Percentiles rank a stretch among this genome's conserved stretches.
phyloP scores from a whole-genome alignment of 2,888 invertebrate genomes.

The Drosophila mulleri region DNA sequence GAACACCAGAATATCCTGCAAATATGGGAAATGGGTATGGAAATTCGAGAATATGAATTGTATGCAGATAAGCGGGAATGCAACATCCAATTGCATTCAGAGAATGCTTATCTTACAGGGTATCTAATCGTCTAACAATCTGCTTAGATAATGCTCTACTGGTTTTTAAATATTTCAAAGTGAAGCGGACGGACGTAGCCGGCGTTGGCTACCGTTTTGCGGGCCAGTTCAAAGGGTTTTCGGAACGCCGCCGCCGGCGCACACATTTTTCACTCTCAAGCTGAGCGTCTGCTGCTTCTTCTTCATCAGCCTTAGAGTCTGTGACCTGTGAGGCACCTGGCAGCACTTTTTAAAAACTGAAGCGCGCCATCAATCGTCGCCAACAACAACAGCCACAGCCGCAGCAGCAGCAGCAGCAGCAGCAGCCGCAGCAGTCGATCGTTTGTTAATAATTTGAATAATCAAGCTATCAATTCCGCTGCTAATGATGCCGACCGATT shows the following conservation, averaged over 20 bases:
- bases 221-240: slow-evolving; percentile 76
- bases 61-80: too few relatives aligned
- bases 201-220: slow-evolving; percentile 75
- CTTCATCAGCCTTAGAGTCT: slow-evolving; percentile 25
- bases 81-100: not conserved
- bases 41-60: not conserved
- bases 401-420: slow-evolving; percentile 12
- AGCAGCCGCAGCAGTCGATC: slow-evolving; percentile 48
- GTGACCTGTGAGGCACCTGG: slow-evolving; percentile 65
- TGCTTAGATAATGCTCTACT: not conserved
- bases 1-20: not conserved
- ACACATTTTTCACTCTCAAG: slow-evolving; percentile 72
- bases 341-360: slow-evolving; percentile 66
- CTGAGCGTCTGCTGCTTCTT: slow-evolving; percentile 10
- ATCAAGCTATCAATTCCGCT: slow-evolving; percentile 84
- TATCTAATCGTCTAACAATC: slow-evolving; percentile 11
- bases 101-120: slow-evolving; percentile 14
- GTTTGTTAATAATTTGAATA: slow-evolving; percentile 83
- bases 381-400: slow-evolving; percentile 12
- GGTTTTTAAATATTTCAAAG: slow-evolving; percentile 56
- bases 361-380: slow-evolving; percentile 73
- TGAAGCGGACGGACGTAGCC: slow-evolving; percentile 44
- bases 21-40: not conserved
- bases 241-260: slow-evolving; percentile 69
- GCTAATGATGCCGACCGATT: slow-evolving; percentile 83